These are phyloP conservation scores for Blera fallax DNA, from an alignment of 2,888 invertebrate species.

Conservation along the genomic window DNA sequence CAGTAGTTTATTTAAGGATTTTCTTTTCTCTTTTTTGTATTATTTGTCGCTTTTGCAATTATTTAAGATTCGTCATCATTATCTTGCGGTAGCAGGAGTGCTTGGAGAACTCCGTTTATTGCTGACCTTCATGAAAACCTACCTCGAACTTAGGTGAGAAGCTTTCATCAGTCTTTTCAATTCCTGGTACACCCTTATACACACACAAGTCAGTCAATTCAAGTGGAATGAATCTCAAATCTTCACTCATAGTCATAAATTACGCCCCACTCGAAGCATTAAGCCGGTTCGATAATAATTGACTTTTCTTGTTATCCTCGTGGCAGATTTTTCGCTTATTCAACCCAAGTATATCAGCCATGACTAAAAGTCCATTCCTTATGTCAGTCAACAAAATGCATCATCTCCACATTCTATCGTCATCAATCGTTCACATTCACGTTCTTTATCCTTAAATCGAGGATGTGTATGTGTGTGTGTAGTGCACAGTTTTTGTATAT, in stretches of 20 bases:
- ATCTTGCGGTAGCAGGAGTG: too few relatives aligned
- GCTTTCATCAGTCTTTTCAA: too few relatives aligned
- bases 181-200: too few relatives aligned
- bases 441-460: constrained; percentile 33
- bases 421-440: constrained; percentile 44
- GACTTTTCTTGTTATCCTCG: constrained; percentile 23
- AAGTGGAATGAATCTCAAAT: neutral
- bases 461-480: neutral
- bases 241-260: constrained; percentile 1
- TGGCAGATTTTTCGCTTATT: neutral
- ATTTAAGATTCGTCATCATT: too few relatives aligned
- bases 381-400: constrained; percentile 47
- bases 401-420: constrained; percentile 37
- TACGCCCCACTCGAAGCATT: neutral
- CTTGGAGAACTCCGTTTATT: too few relatives aligned
- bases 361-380: constrained; percentile 30
- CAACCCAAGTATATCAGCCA: constrained; percentile 52
- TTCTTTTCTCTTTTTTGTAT: too few relatives aligned
- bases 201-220: neutral
- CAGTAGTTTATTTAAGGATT: too few relatives aligned
- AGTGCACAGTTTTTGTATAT: neutral
- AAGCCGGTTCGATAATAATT: neutral
- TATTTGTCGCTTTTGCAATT: too few relatives aligned
- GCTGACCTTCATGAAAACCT: too few relatives aligned
- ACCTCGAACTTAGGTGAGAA: too few relatives aligned